Evolutionary conservation across 2,113 vertebrate species (phyloP).

Genomic region (Gymnocephalus cernua): DNA sequence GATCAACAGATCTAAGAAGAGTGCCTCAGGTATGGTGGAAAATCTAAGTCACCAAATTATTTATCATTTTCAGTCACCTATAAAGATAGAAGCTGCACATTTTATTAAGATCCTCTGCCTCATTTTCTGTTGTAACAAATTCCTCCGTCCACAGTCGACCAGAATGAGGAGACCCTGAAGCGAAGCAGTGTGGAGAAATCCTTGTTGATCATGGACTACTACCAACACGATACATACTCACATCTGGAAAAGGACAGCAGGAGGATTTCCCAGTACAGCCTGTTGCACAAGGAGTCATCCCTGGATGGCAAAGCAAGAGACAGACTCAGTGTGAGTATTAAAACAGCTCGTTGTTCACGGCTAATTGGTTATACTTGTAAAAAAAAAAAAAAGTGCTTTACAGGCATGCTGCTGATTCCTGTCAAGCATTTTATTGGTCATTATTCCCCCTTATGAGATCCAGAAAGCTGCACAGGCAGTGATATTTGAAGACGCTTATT

Average conservation of each 20-base stretch:
- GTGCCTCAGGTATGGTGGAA: conserved; percentile 59
- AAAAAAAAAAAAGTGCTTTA: conserved; percentile 7
- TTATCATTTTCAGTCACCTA: not conserved
- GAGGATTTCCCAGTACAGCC: conserved; percentile 71
- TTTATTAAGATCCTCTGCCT: not conserved
- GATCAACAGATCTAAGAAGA: conserved; percentile 44
- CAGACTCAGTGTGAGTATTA: conserved; percentile 69
- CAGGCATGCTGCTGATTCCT: conserved; percentile 23
- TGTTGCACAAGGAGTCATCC: conserved; percentile 61
- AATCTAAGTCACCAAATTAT: not conserved
- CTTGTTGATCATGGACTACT: conserved; percentile 78
- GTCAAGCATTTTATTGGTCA: conserved; percentile 6
- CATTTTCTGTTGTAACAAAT: not conserved
- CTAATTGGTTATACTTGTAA: conserved; percentile 9
- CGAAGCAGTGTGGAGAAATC: conserved; percentile 58
- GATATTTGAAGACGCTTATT: not conserved
- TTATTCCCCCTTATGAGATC: not conserved
- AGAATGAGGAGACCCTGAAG: conserved; percentile 72
- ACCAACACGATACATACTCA: conserved; percentile 67
- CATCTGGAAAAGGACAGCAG: conserved; percentile 68
- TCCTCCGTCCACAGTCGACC: conserved; percentile 39
- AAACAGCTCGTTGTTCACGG: not conserved
- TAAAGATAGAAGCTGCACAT: not conserved
- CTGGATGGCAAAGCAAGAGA: conserved; percentile 55
- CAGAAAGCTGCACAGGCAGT: not conserved